Base-by-base conservation (phyloP, 2,888 invertebrate species). In the Acanthosepion esculentum region DNA sequence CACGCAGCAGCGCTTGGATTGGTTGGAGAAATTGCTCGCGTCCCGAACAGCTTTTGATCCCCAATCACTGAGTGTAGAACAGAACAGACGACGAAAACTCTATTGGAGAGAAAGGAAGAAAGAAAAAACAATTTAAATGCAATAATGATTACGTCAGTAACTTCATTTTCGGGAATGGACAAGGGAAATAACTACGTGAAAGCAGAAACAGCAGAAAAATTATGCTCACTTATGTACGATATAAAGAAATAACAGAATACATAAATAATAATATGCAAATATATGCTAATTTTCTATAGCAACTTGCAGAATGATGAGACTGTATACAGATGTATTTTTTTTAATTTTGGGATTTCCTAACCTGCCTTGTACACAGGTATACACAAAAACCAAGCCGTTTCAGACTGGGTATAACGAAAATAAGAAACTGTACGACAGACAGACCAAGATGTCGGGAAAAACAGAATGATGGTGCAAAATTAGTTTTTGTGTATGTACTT, bases 1-100 rank as follows among this genome's bases (percentile, higher is more conserved):
- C 96, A 96, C 94, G 95, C 96, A 41, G 96, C 96, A 26, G 96
- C 96, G 94, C 95, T 97, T 78, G 96, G 96, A 29, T 95, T 96
- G 50, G 96, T 96, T 53, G 92, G 92, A 8, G 92, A 93, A n/a
- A 93, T 93, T 10, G 8, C 50, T 5, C 48, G 92, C n/a, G 92
- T 93, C 26, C 92, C 50, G 8, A 93, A 93, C 26, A 93, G 26
- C 48, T 93, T 93, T 50, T 93, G 92, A 93, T 78, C 78, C 15
- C n/a, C 15, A 78, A 78, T n/a, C 12, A 33, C 78, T 33, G 12
- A 78, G 78, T 12, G 78, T n/a, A 78, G n/a, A 4, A n/a, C 15
- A 12, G 12, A n/a, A 78, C 33, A 78, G 78, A n/a, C n/a, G n/a
- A 23, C 23, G 78, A 78, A 78, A n/a, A 78, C n/a, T 29, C 15